Conservation (phyloP, 2,113 vertebrate genomes). For the Percopsis transmontana region DNA sequence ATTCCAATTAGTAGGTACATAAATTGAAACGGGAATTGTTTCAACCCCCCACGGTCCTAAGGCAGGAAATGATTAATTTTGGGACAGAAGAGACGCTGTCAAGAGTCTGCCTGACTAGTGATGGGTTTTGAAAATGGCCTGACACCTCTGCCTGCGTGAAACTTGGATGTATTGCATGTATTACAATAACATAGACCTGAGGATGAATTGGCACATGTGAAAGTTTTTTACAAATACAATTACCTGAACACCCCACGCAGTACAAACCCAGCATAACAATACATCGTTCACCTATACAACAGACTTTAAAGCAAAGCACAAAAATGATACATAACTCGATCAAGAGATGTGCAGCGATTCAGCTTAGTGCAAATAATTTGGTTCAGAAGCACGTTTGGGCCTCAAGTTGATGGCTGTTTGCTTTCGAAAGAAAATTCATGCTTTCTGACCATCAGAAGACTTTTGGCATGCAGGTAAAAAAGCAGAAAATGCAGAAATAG, state of each 20-base stretch:
- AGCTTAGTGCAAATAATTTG: conserved; percentile 57
- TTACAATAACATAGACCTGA: not conserved
- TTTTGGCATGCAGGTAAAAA: conserved; percentile 83
- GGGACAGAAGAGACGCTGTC: not conserved
- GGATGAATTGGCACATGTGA: conserved; percentile 14
- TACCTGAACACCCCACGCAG: conserved; percentile 8
- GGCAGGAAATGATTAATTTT: conserved; percentile 3
- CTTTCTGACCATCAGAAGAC: conserved; percentile 66
- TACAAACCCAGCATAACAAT: conserved; percentile 11
- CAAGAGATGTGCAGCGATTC: conserved; percentile 82
- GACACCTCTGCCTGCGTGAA: not conserved
- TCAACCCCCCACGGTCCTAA: not conserved
- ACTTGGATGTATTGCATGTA: not conserved
- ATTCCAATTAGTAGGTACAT: not conserved
- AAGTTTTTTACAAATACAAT: conserved; percentile 22
- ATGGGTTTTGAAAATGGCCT: not conserved
- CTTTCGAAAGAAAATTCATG: conserved; percentile 53
- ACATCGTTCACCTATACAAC: conserved; percentile 20
- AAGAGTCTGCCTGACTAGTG: not conserved
- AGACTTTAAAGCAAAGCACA: conserved; percentile 66
- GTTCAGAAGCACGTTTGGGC: conserved; percentile 51
- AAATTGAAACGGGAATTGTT: not conserved
- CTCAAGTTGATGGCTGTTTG: not conserved
- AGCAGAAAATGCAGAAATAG: conserved; percentile 72
- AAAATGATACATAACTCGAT: conserved; percentile 74